phyloP scores from a whole-genome alignment of 2,888 invertebrate species.

The Alviniconcha strummeri region DNA sequence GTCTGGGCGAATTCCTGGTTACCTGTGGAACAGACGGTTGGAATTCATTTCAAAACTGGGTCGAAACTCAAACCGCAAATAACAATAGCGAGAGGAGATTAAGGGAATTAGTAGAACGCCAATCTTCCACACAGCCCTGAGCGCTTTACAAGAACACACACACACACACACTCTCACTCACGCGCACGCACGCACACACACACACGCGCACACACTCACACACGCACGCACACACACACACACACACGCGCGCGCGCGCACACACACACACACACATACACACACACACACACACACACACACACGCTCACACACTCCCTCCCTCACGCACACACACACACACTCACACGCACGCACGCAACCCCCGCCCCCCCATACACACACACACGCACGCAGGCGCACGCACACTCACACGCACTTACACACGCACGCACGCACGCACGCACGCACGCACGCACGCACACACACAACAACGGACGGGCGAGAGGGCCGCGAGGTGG shows the following conservation, averaged over 20 bases:
- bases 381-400: background rate
- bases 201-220: background rate
- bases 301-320: no score
- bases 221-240: slow-evolving; percentile 2
- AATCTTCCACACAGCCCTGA: background rate
- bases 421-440: slow-evolving; percentile 17
- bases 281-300: background rate
- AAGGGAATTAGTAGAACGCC: background rate
- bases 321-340: slow-evolving; percentile 12
- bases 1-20: background rate
- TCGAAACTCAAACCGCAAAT: background rate
- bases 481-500: no score
- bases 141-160: background rate
- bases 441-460: background rate
- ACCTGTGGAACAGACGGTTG: background rate
- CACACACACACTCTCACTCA: slow-evolving; percentile 18
- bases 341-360: slow-evolving; percentile 16
- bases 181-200: background rate
- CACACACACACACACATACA: background rate
- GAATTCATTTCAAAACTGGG: background rate
- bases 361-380: no score
- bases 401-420: background rate
- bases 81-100: background rate
- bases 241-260: background rate
- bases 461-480: background rate